Base-by-base conservation (phyloP, 2,113 vertebrate species). In the Harpagus bidentatus region DNA sequence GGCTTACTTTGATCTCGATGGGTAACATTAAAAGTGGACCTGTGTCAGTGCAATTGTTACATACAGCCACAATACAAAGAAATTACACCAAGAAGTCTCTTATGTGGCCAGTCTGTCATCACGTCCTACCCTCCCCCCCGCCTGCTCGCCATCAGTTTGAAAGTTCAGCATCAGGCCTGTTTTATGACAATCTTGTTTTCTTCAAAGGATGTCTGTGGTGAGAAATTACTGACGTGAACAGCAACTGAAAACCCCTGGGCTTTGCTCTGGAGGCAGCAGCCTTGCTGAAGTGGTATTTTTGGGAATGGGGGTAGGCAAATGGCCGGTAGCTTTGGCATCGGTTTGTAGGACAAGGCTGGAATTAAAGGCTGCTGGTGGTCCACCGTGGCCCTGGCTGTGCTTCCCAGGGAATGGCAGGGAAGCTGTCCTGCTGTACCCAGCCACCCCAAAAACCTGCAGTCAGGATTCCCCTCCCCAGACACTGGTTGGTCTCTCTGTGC, bases 51-150 rank as follows among this genome's bases (percentile, higher is more conserved):
- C n/a, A 31, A 15, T n/a, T 77, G 36, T 81, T 67, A 7, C 10
- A 3, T 17, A 7, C 4, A 15, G 43, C 25, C 22, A 10, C 32
- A 45, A 61, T 29, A 10, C n/a, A 26, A 55, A 82, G 69, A 63
- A 91, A 43, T 67, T 4, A 16, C 42, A 43, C 16, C 2, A 2
- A 26, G 38, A 32, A 83, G 16, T 32, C 22, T 56, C 42, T 40
- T n/a, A 13, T 0, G 0, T 0, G 4, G 72, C 47, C 8, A 2
- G 12, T 78, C 50, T 52, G 38, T 38, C 13, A 3, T 61, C 48
- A 20, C 0, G 6, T 74, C 50, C 8, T 43, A 8, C 21, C 43
- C 3, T 6, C 9, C 31, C 8, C 4, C 10, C 22, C 3, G 8
- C 18, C 36, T 7, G 8, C 58, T 88, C 53, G n/a, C 69, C 38